These are phyloP conservation scores for Muntiacus muntjak DNA, from an alignment of 2,113 vertebrate species.

Conservation along the genomic window DNA sequence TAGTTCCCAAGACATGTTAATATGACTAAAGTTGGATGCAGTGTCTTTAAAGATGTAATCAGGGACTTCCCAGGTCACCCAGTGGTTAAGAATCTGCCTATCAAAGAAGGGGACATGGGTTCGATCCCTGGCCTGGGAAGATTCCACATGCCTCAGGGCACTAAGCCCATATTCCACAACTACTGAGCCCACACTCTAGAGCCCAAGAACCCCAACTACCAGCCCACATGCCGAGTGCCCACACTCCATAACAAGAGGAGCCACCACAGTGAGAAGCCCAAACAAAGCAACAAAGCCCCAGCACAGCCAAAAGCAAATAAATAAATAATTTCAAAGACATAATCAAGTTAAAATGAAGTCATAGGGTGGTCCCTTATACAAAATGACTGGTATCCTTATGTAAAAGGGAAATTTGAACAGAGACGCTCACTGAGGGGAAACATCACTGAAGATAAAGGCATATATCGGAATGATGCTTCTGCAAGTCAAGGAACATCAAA, in stretches of 20 bases:
- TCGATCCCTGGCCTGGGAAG: not conserved
- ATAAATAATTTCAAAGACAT: not conserved
- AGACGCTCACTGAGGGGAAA: not conserved
- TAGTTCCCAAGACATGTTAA: not conserved
- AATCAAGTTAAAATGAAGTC: not conserved
- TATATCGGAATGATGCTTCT: fast-evolving
- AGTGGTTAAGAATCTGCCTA: not conserved
- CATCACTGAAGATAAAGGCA: not conserved
- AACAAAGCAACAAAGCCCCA: not conserved
- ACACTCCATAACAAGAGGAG: not conserved
- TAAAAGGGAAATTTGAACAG: not conserved
- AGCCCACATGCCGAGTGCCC: not conserved
- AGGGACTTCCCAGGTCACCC: not conserved
- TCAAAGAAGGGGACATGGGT: fast-evolving
- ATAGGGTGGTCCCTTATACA: not conserved
- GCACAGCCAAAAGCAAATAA: not conserved
- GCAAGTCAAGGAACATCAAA: not conserved
- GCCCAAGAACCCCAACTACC: not conserved
- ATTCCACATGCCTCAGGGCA: not conserved
- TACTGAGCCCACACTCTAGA: not conserved
- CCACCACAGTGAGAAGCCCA: not conserved
- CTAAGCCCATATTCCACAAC: not conserved
- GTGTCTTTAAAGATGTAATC: not conserved
- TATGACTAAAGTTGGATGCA: not conserved
- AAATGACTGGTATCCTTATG: not conserved